Base-by-base conservation (phyloP, 2,113 vertebrate genomes). In the Myotis yumanensis region DNA sequence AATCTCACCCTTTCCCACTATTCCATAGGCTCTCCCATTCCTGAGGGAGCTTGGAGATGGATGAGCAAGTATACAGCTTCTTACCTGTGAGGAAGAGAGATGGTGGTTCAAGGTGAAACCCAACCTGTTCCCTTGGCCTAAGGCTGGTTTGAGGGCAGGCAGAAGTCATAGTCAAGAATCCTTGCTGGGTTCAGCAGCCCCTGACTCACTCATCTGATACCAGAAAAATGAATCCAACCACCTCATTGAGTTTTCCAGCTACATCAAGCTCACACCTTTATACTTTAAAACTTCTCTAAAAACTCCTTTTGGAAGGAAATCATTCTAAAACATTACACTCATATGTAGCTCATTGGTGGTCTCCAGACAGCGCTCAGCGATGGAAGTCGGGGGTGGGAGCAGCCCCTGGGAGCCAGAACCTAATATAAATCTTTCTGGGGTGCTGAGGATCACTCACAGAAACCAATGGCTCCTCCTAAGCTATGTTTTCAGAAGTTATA, bases 281-380 rank as follows among this genome's bases (percentile, higher is more conserved):
- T 11, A 81, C 30, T 83, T 32, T 87, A 83, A 80, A 85, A 88
- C 23, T 80, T 62, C 71, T 7, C 18, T 11, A 72, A 90, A 91
- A 91, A 17, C n/a, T 94, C 62, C 73, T 48, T 86, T 62, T 54
- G n/a, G 52, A 84, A 96, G 54, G 15, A 90, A 84, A 62, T 94
- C 25, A 68, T 79, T 89, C 76, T 86, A 48, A 68, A 83, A 89
- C 46, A n/a, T 91, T 77, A 82, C 2, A 72, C 12, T 71, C 16
- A 7, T 87, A 85, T 93, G 89, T 28, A 91, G 90, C 12, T 71
- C 40, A 71, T 85, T 66, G 81, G 73, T 22, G 59, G 25, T 62
- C 59, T 62, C 59, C 25, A 62, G 59, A 28, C 59, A 62, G 59
- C 25, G 59, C 59, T 62, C 23, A 62, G 57, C 9, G 23, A 11